A percentile compares a stretch with the other conserved stretches of the same genome.
phyloP scores from a whole-genome alignment of 1,140 invertebrate genomes.

The Rhopalosiphum maidis region DNA sequence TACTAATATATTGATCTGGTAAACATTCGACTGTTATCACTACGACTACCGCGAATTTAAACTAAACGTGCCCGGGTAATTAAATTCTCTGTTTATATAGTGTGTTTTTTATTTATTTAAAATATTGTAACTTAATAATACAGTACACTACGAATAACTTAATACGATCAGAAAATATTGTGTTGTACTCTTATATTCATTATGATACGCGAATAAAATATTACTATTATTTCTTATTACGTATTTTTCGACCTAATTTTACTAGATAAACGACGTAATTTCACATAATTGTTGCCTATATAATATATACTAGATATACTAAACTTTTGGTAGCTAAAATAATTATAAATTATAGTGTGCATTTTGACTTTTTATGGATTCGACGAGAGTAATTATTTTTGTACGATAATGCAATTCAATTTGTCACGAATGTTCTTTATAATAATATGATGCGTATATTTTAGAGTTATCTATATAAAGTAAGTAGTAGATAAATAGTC shows the following conservation, averaged over 20 bases:
- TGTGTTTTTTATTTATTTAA: not conserved
- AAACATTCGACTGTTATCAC: not conserved
- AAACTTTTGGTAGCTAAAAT: not conserved
- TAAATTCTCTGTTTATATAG: not conserved
- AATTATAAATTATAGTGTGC: not conserved
- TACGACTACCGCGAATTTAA: not conserved
- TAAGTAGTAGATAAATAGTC: not conserved
- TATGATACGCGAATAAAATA: not conserved
- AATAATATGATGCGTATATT: not conserved
- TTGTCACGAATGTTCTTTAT: not conserved
- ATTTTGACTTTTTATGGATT: not conserved
- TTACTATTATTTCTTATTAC: not conserved
- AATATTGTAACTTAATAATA: not conserved
- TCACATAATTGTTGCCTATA: not conserved
- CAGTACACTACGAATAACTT: not conserved
- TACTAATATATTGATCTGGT: not conserved
- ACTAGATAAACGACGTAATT: not conserved
- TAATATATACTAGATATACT: not conserved
- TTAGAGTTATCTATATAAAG: not conserved
- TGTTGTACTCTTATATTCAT: not conserved
- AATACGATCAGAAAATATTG: not conserved
- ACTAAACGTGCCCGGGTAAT: not conserved
- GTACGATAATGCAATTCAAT: not conserved
- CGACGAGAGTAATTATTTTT: not conserved
- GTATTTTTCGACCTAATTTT: not conserved